Evolutionary conservation across 2,888 invertebrate genomes (phyloP), one percentile per base, ranked within the genome.

Genomic region (Calliopum simillimum): DNA sequence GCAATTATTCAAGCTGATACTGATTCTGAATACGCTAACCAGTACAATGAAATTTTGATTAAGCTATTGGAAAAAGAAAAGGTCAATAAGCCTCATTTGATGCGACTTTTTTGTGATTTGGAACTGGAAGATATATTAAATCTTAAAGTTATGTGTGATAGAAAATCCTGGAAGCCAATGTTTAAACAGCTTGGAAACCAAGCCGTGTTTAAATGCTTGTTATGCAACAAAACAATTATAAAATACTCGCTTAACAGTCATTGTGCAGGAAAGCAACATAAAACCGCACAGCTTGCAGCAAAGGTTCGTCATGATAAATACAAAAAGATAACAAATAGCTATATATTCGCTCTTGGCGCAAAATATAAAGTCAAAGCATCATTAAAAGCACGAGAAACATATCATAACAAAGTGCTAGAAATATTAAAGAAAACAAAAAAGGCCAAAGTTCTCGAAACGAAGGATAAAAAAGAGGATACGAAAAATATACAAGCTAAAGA

Each of bases 51-150:
- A 41, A 49, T 67, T 33, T 43, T 67, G 33, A 47, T 4, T 19
- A 41, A 33, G 19, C n/a, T 58, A 4, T 14, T 59, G 3, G 12
- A 41, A 16, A 47, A 59, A 16, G 49, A 46, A 2, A 25, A 67
- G 16, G 49, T 59, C 3, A 8, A 12, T 6, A 11, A 8, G 8
- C 49, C 67, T 12, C 67, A 59, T 41, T 33, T 59, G 23, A 49
- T 67, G 25, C 47, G 41, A 41, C 6, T 67, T 41, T 13, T 41
- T 6, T 67, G 58, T 47, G 67, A 67, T 49, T 59, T 67, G 67
- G 43, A 46, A 14, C 13, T 59, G 3, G 19, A 47, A 33, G 67
- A 67, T 33, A 49, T 67, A 8, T 23, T 59, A 19, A 25, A 41
- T 2, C 14, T 59, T 33, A 33, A 25, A 47, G 47, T 4, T 4